Conservation (phyloP, 2,113 vertebrate genomes). For the Sander lucioperca region DNA sequence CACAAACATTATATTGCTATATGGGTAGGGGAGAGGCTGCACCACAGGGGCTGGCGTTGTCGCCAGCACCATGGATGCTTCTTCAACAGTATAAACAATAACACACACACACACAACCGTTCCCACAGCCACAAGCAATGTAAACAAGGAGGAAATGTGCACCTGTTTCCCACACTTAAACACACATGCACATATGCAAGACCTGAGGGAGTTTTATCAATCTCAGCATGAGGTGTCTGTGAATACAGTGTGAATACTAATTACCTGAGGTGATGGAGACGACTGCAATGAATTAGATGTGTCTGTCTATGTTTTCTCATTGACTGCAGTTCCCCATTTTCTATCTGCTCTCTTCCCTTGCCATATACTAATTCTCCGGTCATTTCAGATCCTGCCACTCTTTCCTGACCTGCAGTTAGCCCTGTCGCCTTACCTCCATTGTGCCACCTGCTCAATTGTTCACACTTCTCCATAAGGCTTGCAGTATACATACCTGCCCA, state of each 20-base stretch:
- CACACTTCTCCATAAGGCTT: not conserved
- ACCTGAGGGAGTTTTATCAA: constrained; percentile 54
- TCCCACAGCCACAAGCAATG: constrained; percentile 21
- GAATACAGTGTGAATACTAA: constrained; percentile 65
- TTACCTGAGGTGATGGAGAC: constrained; percentile 39
- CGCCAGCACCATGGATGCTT: constrained; percentile 4
- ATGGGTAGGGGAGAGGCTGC: constrained; percentile 23
- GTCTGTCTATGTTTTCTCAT: not conserved
- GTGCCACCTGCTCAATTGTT: not conserved
- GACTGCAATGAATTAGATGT: constrained; percentile 28
- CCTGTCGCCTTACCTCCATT: not conserved
- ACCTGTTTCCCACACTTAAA: constrained; percentile 48
- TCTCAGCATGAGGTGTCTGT: constrained; percentile 36
- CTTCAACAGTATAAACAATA: constrained; percentile 23
- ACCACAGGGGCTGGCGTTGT: constrained; percentile 26
- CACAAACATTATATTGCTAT: constrained; percentile 7
- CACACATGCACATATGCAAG: constrained; percentile 29
- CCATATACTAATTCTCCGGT: not conserved
- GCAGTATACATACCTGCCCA: not conserved
- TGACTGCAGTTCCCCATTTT: not conserved
- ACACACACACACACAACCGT: constrained; percentile 8
- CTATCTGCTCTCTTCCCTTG: not conserved
- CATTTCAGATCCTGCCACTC: not conserved
- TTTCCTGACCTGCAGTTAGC: not conserved
- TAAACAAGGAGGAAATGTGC: constrained; percentile 52